Evolutionary conservation across 1,140 invertebrate species (phyloP).

Genomic region (Trachymyrmex septentrionalis): DNA sequence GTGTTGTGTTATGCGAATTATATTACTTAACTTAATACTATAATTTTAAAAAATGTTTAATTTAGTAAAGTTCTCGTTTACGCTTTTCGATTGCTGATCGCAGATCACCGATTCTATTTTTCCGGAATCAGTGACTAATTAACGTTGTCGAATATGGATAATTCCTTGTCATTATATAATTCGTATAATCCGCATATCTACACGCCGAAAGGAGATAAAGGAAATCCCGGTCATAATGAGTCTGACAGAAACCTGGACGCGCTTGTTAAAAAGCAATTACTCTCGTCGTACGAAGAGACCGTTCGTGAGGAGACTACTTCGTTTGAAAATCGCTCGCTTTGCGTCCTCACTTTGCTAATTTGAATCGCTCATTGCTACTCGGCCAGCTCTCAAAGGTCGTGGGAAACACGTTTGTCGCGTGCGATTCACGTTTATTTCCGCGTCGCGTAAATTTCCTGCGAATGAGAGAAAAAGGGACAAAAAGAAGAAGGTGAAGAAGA

Average conservation of each 20-base stretch:
- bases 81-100: neutral
- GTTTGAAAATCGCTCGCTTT: constrained; percentile 50
- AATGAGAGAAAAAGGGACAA: neutral
- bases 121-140: neutral
- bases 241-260: constrained; percentile 45
- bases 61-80: neutral
- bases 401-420: constrained; percentile 48
- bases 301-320: constrained; percentile 40
- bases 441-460: constrained; percentile 21
- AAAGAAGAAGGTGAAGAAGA: neutral
- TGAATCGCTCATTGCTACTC: constrained; percentile 49
- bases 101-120: neutral
- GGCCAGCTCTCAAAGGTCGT: constrained; percentile 45
- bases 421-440: constrained; percentile 45
- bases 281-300: constrained; percentile 46
- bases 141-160: neutral
- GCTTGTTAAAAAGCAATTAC: constrained; percentile 78
- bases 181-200: constrained; percentile 19
- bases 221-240: constrained; percentile 60
- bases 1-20: neutral
- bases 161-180: neutral
- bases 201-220: constrained; percentile 28
- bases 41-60: constrained; percentile 21
- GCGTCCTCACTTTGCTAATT: constrained; percentile 38
- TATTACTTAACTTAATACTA: constrained; percentile 11